These are phyloP conservation scores for Criorhina ranunculi DNA, from an alignment of 2,888 invertebrate genomes.

Conservation along the genomic window DNA sequence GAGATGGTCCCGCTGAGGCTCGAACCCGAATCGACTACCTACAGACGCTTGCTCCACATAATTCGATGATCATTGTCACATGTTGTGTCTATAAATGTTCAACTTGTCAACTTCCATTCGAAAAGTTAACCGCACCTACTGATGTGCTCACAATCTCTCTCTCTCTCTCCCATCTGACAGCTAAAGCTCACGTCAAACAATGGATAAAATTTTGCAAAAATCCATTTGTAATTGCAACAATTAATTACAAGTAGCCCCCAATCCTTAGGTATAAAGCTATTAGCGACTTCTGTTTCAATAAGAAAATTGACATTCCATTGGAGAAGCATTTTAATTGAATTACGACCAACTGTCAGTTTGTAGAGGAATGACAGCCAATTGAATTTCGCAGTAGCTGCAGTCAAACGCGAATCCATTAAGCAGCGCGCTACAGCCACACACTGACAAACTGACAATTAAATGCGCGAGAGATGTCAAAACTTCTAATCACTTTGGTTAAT, in stretches of 20 bases:
- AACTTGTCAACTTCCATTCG: no score
- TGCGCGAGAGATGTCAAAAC: slow-evolving; percentile 53
- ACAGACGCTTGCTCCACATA: no score
- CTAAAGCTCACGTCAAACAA: slow-evolving; percentile 36
- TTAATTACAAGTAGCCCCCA: slow-evolving; percentile 26
- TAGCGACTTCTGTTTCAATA: slow-evolving; percentile 26
- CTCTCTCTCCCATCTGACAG: slow-evolving; percentile 28
- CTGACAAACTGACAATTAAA: slow-evolving; percentile 49
- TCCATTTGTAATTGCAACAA: slow-evolving; percentile 28
- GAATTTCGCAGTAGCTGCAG: slow-evolving; percentile 69
- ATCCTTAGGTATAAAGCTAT: slow-evolving; percentile 26
- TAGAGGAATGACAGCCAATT: slow-evolving; percentile 52
- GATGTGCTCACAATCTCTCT: slow-evolving; percentile 14
- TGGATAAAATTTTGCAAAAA: slow-evolving; percentile 10
- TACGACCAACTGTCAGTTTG: slow-evolving; percentile 53
- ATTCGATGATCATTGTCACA: no score
- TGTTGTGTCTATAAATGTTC: no score
- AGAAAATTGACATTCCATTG: slow-evolving; percentile 5
- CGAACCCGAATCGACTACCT: no score
- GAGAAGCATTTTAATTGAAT: slow-evolving; percentile 69
- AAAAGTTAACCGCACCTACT: not conserved
- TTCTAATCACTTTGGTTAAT: slow-evolving; percentile 69
- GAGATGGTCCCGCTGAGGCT: no score
- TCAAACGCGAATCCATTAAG: slow-evolving; percentile 66
- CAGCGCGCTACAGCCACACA: no score